phyloP scores from a whole-genome alignment of 2,113 vertebrate genomes.

The Catharus minimus region DNA sequence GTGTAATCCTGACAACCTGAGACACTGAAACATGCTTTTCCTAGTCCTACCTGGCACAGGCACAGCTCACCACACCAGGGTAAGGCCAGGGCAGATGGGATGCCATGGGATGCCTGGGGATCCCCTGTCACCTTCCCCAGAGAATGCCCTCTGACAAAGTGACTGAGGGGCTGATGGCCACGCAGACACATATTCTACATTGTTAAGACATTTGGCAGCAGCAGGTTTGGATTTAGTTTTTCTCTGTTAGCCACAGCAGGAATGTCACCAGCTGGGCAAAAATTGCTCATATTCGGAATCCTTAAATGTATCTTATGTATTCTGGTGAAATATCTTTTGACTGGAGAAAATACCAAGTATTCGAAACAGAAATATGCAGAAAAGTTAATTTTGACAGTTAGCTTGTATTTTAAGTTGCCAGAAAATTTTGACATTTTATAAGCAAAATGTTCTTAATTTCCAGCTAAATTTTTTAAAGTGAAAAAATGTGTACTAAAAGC shows the following conservation, averaged over 20 bases:
- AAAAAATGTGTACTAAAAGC: not conserved
- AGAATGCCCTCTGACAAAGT: not conserved
- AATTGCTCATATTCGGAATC: fast-evolving
- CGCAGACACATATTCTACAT: not conserved
- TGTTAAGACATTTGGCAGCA: not conserved
- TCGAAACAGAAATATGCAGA: not conserved
- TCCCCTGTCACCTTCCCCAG: not conserved
- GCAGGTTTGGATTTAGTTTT: not conserved
- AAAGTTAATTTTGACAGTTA: not conserved
- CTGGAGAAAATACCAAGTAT: not conserved
- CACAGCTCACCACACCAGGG: fast-evolving
- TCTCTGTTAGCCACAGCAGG: not conserved
- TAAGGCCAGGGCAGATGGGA: not conserved
- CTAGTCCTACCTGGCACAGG: fast-evolving
- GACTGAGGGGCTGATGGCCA: not conserved
- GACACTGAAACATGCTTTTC: not conserved
- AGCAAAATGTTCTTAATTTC: not conserved
- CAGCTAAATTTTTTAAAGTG: not conserved
- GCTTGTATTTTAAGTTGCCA: not conserved
- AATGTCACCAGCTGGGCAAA: not conserved
- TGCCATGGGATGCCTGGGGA: not conserved
- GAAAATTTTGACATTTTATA: not conserved
- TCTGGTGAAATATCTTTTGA: not conserved
- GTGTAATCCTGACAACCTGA: not conserved
- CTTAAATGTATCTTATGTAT: not conserved